phyloP scores from a whole-genome alignment of 2,113 vertebrate species.

The Mus pahari region DNA sequence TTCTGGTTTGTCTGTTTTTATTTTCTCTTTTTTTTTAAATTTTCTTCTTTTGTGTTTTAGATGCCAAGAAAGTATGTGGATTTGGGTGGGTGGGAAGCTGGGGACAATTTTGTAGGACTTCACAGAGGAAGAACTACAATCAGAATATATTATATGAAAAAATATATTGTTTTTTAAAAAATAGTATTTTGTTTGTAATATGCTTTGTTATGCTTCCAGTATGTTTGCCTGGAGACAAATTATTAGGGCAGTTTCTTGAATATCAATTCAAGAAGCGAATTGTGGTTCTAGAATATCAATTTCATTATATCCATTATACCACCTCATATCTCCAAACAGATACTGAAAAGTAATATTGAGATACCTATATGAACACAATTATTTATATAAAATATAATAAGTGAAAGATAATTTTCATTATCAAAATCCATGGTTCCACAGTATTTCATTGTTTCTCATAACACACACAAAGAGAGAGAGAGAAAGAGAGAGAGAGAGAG shows the following conservation, averaged over 20 bases:
- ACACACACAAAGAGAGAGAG: neutral
- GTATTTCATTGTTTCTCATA: neutral
- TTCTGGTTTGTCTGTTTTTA: neutral
- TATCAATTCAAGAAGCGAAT: too few species aligned
- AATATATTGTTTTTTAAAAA: neutral
- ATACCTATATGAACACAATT: neutral
- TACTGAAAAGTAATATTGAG: neutral
- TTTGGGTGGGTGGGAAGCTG: neutral
- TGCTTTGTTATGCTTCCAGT: too few species aligned
- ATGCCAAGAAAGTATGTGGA: neutral
- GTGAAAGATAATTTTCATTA: neutral
- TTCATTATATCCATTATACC: neutral
- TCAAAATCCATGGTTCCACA: neutral
- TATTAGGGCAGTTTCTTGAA: too few species aligned
- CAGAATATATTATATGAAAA: neutral
- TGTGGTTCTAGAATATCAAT: neutral
- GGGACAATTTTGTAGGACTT: neutral
- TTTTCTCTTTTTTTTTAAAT: neutral
- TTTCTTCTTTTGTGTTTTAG: neutral
- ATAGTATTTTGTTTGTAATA: neutral
- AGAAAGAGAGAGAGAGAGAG: too few species aligned
- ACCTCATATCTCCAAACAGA: neutral
- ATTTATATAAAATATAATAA: neutral
- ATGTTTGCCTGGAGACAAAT: too few species aligned
- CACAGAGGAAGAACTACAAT: neutral